Base-by-base conservation (phyloP, 2,797 vertebrate species). In the Remorina albescens region DNA sequence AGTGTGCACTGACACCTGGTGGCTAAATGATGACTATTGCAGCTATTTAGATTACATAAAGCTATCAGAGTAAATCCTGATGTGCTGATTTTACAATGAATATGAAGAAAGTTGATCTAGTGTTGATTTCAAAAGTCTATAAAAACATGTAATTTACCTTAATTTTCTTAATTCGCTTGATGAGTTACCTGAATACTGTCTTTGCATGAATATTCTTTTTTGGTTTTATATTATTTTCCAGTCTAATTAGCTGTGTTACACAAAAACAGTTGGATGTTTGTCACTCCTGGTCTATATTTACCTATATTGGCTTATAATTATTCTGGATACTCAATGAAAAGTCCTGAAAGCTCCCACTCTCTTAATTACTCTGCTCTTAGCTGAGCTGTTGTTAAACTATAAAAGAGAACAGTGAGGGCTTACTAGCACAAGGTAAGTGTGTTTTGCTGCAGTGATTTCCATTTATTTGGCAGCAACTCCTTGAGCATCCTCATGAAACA, bases 1-100 rank as follows among this genome's bases (percentile, higher is more conserved):
- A 51, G 64, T 49, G 21, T 77, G 28, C 61, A 62, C 50, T 83
- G 90, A 82, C 88, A 21, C 49, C 89, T 77, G 34, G 68, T 89
- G 90, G 66, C 21, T 1, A 16, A 16, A 36, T 2, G 5, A 16
- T 30, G 28, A 50, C 16, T 49, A 66, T 46, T 74, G 59, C 85
- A 87, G 26, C 54, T 46, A 6, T 9, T 30, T 0, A 19, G 16
- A 25, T 42, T 1, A 1, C 12, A 46, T n/a, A n/a, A n/a, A n/a
- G n/a, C n/a, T n/a, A n/a, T 23, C 1, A 44, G 18, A 8, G 10
- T 0, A 36, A 53, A 2, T 53, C 23, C 18, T 5, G 19, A 16
- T 16, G 4, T 25, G 21, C 47, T 12, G 11, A 9, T 10, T 28
- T 7, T 39, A 34, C 16, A 5, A 34, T 19, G 19, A 37, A 26